Evolutionary conservation across 2,797 vertebrate species (phyloP), one percentile per base, ranked within the genome.

Genomic region (Lutjanus argentimaculatus): DNA sequence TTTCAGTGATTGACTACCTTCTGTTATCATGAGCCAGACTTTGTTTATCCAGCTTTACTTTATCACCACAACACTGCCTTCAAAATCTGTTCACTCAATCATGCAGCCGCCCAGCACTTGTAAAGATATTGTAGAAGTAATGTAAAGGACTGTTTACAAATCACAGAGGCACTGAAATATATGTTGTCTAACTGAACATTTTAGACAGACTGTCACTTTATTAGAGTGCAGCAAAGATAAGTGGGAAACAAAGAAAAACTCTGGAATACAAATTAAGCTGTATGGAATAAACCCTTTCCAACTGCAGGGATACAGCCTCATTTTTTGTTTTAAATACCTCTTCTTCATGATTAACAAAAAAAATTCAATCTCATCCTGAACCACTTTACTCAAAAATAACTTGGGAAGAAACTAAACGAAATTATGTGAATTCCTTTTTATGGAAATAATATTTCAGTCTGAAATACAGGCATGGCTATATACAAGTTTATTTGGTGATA

Each of bases 241-340:
- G 49, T 40, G 36, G 7, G 3, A 2, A 8, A 19, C 17, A 49
- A 53, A n/a, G 11, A 2, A 30, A 72, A 62, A 14, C 19, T 16
- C 17, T 30, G 30, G 49, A 83, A 74, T 52, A 83, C 55, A 59
- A 63, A 83, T 40, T 15, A 25, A 59, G 19, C 2, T 22, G 63
- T 4, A 11, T 11, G 8, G 8, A 69, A 21, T 22, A 56, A 68
- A 56, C 0, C 2, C 1, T 8, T 42, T 19, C 11, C n/a, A 56
- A 30, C 43, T 43, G 21, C 10, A 42, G 11, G 8, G 45, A 46
- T 11, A 19, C n/a, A 16, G 52, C 7, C 7, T 15, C 19, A 21
- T 25, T 55, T 46, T 2, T 17, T 21, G 51, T 21, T 59, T 63
- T 14, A 22, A 48, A 22, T 15, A 6, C 11, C 7, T 43, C 1